A percentile compares a stretch with the other conserved stretches of the same genome.
These are phyloP conservation scores for Crossocerus cetratus DNA, from an alignment of 2,888 invertebrate genomes.

Conservation along the genomic window DNA sequence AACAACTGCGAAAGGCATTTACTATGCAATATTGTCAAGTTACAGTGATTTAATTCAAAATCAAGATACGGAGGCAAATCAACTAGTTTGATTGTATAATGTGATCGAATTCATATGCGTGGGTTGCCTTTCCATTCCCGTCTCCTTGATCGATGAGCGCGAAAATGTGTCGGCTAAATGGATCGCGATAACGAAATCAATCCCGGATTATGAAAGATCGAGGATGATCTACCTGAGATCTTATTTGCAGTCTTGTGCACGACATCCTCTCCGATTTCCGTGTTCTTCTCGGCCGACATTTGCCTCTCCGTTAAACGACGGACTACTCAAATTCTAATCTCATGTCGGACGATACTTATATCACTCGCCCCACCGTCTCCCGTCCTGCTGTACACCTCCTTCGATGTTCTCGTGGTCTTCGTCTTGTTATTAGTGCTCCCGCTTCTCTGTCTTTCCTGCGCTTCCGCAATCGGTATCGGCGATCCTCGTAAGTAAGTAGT, in stretches of 20 bases:
- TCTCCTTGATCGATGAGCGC: too few species aligned
- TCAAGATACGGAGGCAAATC: too few species aligned
- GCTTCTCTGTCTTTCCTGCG: slow-evolving; percentile 22
- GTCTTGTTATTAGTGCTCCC: neutral
- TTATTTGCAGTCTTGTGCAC: slow-evolving; percentile 4
- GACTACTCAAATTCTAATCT: slow-evolving; percentile 48
- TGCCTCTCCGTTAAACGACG: slow-evolving; percentile 31
- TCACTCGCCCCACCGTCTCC: slow-evolving; percentile 37
- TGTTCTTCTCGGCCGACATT: slow-evolving; percentile 37
- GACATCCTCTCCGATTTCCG: slow-evolving; percentile 9
- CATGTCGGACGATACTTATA: slow-evolving; percentile 44
- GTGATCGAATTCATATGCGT: too few species aligned
- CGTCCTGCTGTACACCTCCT: slow-evolving; percentile 25
- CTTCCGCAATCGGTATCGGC: neutral
- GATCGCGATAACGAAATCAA: too few species aligned
- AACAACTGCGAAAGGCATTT: too few species aligned
- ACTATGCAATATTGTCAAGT: too few species aligned
- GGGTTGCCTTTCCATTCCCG: too few species aligned
- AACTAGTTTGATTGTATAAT: too few species aligned
- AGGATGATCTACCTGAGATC: slow-evolving; percentile 27
- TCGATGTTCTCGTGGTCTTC: neutral
- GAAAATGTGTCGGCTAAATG: too few species aligned
- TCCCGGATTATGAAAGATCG: too few species aligned
- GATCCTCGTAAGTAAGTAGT: too few species aligned
- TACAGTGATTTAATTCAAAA: too few species aligned